A percentile compares a stretch with the other conserved stretches of the same genome.
These are phyloP conservation scores for Melospiza melodia DNA, from an alignment of 2,113 vertebrate genomes.

Conservation along the genomic window DNA sequence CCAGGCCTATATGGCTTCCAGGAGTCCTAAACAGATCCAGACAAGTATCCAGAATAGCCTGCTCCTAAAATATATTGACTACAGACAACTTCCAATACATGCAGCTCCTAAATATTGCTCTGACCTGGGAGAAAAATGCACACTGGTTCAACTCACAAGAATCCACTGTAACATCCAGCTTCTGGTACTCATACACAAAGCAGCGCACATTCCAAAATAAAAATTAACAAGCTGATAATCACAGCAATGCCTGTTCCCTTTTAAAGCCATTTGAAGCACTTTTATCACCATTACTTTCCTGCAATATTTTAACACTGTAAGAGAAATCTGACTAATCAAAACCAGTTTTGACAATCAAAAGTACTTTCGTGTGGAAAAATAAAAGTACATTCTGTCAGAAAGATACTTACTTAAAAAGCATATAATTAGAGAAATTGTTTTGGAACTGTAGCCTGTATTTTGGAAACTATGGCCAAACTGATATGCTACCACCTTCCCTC, in stretches of 20 bases:
- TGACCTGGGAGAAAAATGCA: background rate
- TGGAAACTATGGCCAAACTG: background rate
- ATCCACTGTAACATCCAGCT: background rate
- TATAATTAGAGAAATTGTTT: background rate
- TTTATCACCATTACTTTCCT: background rate
- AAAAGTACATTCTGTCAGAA: background rate
- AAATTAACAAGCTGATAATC: background rate
- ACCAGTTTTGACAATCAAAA: background rate
- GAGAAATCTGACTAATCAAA: background rate
- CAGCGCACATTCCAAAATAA: background rate
- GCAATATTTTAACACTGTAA: background rate
- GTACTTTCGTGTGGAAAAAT: background rate
- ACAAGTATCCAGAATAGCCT: accelerated
- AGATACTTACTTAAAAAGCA: background rate
- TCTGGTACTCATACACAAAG: background rate
- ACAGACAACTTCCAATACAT: accelerated
- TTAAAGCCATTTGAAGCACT: background rate
- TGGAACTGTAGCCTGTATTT: background rate
- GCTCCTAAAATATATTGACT: background rate
- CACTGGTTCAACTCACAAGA: background rate
- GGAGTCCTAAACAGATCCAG: background rate
- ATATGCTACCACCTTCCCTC: background rate
- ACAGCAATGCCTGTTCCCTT: background rate
- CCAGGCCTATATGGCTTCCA: background rate
- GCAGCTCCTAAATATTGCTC: background rate